These are phyloP conservation scores for Corvus cornix DNA, from an alignment of 2,113 vertebrate species.

Conservation along the genomic window DNA sequence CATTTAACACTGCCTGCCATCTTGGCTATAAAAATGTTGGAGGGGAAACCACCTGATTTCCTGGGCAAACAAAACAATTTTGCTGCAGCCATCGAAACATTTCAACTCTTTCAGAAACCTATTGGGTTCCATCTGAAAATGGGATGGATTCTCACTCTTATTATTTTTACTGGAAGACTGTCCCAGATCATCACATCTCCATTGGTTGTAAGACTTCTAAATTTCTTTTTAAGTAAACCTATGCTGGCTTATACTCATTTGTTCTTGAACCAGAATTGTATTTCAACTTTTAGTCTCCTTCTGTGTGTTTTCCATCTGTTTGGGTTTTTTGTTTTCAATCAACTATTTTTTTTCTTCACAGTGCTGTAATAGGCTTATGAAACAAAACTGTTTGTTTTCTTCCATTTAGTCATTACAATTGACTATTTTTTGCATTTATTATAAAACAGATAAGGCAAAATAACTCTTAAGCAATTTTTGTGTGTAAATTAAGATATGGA, in stretches of 20 bases:
- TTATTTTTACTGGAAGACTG: not conserved
- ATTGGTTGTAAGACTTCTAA: not conserved
- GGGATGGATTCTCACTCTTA: fast-evolving
- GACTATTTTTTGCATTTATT: not conserved
- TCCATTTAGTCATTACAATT: not conserved
- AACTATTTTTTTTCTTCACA: not conserved
- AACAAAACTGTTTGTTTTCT: not conserved
- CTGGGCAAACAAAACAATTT: not conserved
- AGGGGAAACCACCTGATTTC: not conserved
- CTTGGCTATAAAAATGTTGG: not conserved
- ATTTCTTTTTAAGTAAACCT: not conserved
- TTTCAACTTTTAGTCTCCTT: not conserved
- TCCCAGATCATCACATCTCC: not conserved
- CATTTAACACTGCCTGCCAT: not conserved
- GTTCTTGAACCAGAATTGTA: not conserved
- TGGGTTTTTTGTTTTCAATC: not conserved
- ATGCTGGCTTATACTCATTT: not conserved
- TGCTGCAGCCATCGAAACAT: not conserved
- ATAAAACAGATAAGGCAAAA: not conserved
- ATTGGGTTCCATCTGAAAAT: not conserved
- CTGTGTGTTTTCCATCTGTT: not conserved
- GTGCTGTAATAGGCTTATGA: not conserved
- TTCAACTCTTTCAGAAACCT: not conserved
- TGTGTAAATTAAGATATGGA: not conserved
- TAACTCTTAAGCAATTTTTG: not conserved